Evolutionary conservation across 2,888 invertebrate species (phyloP).

Genomic region (Drosophila neonasuta): DNA sequence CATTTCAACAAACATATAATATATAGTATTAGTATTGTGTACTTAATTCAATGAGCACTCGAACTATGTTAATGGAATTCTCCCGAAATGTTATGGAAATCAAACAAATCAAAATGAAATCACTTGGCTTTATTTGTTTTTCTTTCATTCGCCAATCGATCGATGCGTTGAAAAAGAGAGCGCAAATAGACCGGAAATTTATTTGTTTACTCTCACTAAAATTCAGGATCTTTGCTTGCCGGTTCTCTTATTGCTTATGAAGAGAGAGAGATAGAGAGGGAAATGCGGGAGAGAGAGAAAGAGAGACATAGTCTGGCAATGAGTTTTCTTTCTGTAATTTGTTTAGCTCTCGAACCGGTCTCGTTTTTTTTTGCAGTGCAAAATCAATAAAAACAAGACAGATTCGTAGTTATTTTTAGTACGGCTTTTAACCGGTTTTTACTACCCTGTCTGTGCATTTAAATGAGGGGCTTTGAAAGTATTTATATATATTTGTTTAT

Average conservation of each 20-base stretch:
- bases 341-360: constrained; percentile 28
- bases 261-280: constrained; percentile 12
- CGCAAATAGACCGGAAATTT: constrained; percentile 13
- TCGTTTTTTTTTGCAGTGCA: constrained; percentile 2
- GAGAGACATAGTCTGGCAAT: neutral
- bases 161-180: constrained; percentile 1
- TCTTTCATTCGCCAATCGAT: neutral
- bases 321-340: constrained; percentile 1
- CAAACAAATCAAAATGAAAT: constrained; percentile 14
- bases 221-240: constrained; percentile 1
- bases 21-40: constrained; percentile 12
- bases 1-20: neutral
- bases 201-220: neutral
- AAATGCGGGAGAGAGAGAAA: constrained; percentile 8
- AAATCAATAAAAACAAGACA: constrained; percentile 15
- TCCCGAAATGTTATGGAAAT: constrained; percentile 19
- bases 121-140: constrained; percentile 11
- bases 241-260: constrained; percentile 1
- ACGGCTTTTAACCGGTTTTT: constrained; percentile 59
- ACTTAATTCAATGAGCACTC: constrained; percentile 16
- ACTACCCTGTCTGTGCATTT: constrained; percentile 5
- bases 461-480: neutral
- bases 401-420: constrained; percentile 42
- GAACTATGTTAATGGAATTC: constrained; percentile 35
- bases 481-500: neutral